Conservation (phyloP, 2,797 vertebrate species). For the Eulemur albifrons region DNA sequence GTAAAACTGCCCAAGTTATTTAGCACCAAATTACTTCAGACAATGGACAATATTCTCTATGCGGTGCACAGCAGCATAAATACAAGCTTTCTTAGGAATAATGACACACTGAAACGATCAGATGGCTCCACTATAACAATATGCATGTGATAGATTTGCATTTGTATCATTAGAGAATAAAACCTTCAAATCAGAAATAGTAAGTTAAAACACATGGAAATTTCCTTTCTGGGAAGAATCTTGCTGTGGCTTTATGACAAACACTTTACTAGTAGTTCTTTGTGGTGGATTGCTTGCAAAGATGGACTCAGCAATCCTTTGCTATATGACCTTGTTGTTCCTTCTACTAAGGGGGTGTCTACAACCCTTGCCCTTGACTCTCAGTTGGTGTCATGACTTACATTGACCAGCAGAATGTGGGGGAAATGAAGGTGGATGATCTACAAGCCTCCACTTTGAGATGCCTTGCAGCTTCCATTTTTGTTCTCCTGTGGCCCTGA, state of each 20-base stretch:
- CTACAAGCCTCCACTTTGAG: neutral
- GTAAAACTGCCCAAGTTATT: neutral
- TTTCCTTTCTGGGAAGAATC: neutral
- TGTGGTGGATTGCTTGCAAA: neutral
- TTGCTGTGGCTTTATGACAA: neutral
- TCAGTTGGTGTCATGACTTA: neutral
- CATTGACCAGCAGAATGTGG: neutral
- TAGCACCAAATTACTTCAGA: neutral
- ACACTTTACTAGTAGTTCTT: neutral
- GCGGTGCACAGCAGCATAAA: neutral
- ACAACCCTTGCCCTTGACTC: neutral
- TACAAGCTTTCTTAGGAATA: neutral
- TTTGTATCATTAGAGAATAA: neutral
- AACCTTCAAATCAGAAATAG: neutral
- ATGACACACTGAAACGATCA: neutral
- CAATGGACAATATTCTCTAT: neutral
- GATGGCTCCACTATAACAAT: neutral
- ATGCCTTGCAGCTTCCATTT: neutral
- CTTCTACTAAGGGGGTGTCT: neutral
- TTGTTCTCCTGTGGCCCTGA: neutral
- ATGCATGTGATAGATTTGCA: neutral
- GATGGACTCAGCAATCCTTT: neutral
- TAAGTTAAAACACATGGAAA: neutral
- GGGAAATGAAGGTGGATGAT: neutral
- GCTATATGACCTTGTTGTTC: neutral